These are phyloP conservation scores for Excalfactoria chinensis DNA, from an alignment of 2,113 vertebrate species.

Conservation along the genomic window DNA sequence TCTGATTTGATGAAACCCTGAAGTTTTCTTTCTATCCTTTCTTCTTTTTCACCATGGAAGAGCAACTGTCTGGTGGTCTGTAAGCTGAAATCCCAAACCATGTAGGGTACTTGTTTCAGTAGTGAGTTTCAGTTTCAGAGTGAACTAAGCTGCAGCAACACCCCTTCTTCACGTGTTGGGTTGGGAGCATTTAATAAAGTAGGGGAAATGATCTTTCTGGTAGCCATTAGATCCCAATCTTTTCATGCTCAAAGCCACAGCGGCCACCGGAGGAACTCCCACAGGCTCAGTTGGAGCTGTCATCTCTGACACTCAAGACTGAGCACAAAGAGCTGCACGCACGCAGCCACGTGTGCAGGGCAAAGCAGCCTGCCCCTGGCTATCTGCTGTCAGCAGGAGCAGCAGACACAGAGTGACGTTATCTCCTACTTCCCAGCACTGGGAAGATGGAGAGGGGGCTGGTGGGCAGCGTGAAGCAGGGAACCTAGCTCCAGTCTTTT, in stretches of 20 bases:
- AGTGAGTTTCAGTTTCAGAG: neutral
- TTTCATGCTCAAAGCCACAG: neutral
- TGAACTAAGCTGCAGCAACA: neutral
- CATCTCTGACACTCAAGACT: neutral
- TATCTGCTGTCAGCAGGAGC: neutral
- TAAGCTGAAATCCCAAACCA: neutral
- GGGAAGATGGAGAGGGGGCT: neutral
- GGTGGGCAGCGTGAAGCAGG: rapidly evolving
- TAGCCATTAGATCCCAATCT: neutral
- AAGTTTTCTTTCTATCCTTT: neutral
- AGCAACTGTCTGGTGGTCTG: neutral
- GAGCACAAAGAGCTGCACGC: neutral
- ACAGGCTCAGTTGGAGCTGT: neutral
- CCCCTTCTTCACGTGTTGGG: neutral
- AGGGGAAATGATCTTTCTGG: neutral
- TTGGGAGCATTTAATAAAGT: neutral
- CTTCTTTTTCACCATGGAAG: neutral
- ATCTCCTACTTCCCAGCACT: neutral
- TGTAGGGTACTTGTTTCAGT: neutral
- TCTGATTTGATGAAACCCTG: neutral
- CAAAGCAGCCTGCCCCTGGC: neutral
- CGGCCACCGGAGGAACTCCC: neutral
- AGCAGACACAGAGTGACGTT: neutral
- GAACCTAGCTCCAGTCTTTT: neutral
- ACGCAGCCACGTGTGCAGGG: rapidly evolving